Conservation (phyloP, 2,113 vertebrate genomes). For the Gasterosteus aculeatus region DNA sequence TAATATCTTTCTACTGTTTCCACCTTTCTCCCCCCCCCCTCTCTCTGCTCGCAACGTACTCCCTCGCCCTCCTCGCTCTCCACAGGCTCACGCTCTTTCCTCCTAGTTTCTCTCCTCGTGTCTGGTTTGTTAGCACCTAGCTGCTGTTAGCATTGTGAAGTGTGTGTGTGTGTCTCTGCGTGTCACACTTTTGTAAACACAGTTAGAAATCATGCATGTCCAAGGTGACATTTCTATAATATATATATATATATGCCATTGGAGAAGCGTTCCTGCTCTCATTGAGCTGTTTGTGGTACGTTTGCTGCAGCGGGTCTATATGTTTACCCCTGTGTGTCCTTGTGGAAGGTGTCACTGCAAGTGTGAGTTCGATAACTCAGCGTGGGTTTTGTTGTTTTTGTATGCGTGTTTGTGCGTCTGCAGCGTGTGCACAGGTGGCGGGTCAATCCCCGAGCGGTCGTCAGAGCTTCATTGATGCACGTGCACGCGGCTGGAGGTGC, state of each 20-base stretch:
- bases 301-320: slow-evolving; percentile 39
- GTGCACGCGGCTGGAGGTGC: background rate
- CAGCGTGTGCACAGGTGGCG: slow-evolving; percentile 20
- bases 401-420: slow-evolving; percentile 54
- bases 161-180: background rate
- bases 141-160: background rate
- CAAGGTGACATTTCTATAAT: slow-evolving; percentile 36
- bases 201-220: slow-evolving; percentile 9
- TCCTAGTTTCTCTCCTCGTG: background rate
- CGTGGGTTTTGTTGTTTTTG: slow-evolving; percentile 9
- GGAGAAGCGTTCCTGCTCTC: slow-evolving; percentile 26
- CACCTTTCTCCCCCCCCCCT: slow-evolving; percentile 53
- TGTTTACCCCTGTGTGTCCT: slow-evolving; percentile 54
- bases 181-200: slow-evolving; percentile 10
- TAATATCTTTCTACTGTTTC: slow-evolving; percentile 80
- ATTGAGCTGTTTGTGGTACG: slow-evolving; percentile 1
- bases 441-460: slow-evolving; percentile 50
- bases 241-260: slow-evolving; percentile 11
- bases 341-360: slow-evolving; percentile 38
- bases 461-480: slow-evolving; percentile 52
- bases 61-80: slow-evolving; percentile 32
- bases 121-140: background rate
- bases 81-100: slow-evolving; percentile 34
- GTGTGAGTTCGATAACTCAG: slow-evolving; percentile 42
- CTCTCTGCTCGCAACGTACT: slow-evolving; percentile 47